Evolutionary conservation across 2,797 vertebrate species (phyloP).

Genomic region (Molothrus aeneus): DNA sequence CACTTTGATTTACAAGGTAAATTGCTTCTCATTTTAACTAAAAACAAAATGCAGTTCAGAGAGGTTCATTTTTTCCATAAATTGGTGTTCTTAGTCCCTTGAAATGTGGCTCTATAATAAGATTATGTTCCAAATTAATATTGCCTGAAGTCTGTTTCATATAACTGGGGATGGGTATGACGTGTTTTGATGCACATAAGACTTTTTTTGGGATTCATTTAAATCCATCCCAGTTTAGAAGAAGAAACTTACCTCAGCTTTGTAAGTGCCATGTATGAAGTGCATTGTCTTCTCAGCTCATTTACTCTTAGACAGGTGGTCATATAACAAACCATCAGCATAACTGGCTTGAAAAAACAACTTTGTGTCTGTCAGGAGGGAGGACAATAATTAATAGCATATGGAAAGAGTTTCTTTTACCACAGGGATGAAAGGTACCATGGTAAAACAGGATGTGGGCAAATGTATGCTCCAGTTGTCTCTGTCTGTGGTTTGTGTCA

Average conservation of each 20-base stretch:
- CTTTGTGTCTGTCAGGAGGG: not conserved
- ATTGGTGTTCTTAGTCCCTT: not conserved
- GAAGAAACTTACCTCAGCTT: not conserved
- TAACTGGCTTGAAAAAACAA: not conserved
- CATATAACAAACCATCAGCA: not conserved
- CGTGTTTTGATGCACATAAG: not conserved
- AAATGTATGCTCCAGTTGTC: slow-evolving; percentile 28
- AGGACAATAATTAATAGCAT: slow-evolving; percentile 23
- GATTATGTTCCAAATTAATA: not conserved
- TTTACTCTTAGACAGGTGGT: not conserved
- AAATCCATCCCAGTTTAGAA: not conserved
- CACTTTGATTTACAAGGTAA: not conserved
- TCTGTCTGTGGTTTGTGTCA: slow-evolving; percentile 46
- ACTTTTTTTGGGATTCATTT: not conserved
- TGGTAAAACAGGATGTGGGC: slow-evolving; percentile 55
- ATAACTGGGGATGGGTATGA: not conserved
- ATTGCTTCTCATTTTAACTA: not conserved
- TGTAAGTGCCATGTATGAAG: not conserved
- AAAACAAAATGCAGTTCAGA: not conserved
- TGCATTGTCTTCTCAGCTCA: not conserved
- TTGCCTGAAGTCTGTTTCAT: not conserved
- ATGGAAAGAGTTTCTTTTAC: slow-evolving; percentile 22
- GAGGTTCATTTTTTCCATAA: not conserved
- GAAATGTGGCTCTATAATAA: not conserved
- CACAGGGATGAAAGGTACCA: slow-evolving; percentile 46